Evolutionary conservation across 2,888 invertebrate species (phyloP), one percentile per base, ranked within the genome.

Genomic region (Andrena dorsata): DNA sequence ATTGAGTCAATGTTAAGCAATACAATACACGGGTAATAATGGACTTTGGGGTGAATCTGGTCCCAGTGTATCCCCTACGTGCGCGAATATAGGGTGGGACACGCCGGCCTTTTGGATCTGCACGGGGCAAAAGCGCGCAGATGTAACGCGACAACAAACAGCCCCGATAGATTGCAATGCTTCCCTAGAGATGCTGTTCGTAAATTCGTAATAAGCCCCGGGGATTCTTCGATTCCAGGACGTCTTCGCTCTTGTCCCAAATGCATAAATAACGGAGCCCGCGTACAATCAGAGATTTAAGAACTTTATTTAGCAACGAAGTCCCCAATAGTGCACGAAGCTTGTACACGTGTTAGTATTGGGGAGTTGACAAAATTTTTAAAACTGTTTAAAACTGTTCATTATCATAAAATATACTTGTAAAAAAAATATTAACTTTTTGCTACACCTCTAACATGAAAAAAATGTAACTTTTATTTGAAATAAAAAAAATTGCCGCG

Each of bases 11-110:
- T 92, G 93, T 93, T 93, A 91, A 93, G 93, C 93, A 91, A 92
- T 91, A 94, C 93, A 93, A 94, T 94, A 93, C 93, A 93, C 85
- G 93, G 90, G 93, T 93, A 94, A 94, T 94, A 94, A 94, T 94
- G 92, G 94, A 92, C 91, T 92, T 87, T 91, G 91, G 93, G 92
- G 92, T 92, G 92, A 93, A 92, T 92, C 92, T 92, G 90, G 90
- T 90, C 89, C 90, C 90, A 85, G 81, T 75, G 70, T 76, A 79
- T 86, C 87, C 85, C 88, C 88, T 82, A 82, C 76, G 77, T 66
- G 69, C 83, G 68, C 76, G 83, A 84, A 77, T 78, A 79, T 87
- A 87, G 91, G 90, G 90, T 89, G 89, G 85, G 80, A 87, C 77
- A 84, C 83, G 87, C 30, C 80, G 79, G 84, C 82, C 82, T 85